Conservation (phyloP, 2,888 invertebrate species). For the Agrochola lychnidis region DNA sequence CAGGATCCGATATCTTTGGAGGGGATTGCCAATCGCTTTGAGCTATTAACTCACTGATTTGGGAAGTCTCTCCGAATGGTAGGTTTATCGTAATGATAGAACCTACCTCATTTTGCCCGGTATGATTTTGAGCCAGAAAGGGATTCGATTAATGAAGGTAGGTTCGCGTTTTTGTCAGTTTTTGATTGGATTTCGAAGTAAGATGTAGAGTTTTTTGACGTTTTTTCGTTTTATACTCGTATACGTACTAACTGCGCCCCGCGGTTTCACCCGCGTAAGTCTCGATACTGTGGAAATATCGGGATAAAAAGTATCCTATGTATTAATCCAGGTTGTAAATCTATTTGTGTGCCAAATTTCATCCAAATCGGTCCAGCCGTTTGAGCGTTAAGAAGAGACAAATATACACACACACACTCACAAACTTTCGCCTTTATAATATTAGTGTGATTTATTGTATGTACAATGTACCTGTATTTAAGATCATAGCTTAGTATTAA, state of each 20-base stretch:
- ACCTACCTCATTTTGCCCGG: slow-evolving; percentile 54
- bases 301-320: no score
- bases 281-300: no score
- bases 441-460: not conserved
- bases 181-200: slow-evolving; percentile 46
- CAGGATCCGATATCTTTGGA: slow-evolving; percentile 74
- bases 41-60: slow-evolving; percentile 83
- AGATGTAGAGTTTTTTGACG: not conserved
- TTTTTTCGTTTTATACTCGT: not conserved
- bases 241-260: no score
- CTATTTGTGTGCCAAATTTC: no score
- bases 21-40: slow-evolving; percentile 78
- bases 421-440: no score
- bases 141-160: slow-evolving; percentile 41
- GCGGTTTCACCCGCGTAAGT: no score
- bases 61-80: slow-evolving; percentile 70
- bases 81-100: slow-evolving; percentile 63
- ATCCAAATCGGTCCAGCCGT: no score
- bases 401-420: no score
- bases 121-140: slow-evolving; percentile 47
- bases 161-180: slow-evolving; percentile 36
- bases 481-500: not conserved
- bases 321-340: no score
- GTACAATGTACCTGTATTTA: not conserved
- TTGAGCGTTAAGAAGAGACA: no score